Conservation (phyloP, 2,888 invertebrate genomes). For the Molanna angustata region DNA sequence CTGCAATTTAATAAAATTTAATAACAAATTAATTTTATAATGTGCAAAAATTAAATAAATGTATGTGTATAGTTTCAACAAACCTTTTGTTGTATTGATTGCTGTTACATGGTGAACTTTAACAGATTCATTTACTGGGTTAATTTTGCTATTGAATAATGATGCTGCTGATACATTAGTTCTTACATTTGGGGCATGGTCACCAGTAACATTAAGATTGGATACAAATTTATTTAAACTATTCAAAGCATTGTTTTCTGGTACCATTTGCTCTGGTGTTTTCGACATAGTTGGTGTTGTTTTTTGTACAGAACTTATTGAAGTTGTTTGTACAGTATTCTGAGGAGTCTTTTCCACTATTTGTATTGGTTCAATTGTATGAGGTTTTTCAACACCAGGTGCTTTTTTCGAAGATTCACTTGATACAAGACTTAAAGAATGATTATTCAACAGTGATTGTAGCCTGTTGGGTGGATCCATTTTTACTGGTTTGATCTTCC, state of each 20-base stretch:
- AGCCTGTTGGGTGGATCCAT: conserved; percentile 45
- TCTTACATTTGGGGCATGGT: background rate
- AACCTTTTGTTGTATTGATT: too few species aligned
- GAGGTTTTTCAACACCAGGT: background rate
- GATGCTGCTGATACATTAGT: background rate
- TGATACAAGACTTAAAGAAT: conserved; percentile 33
- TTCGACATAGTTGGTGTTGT: background rate
- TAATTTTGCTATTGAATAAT: background rate
- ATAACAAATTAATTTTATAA: background rate
- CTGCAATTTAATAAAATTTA: background rate
- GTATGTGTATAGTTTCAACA: background rate
- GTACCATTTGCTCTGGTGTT: background rate
- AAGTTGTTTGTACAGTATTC: background rate
- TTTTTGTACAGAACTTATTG: background rate
- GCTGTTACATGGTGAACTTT: background rate
- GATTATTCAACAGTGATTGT: conserved; percentile 38
- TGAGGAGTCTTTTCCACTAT: background rate
- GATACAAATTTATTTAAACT: conserved; percentile 21
- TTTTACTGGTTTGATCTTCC: conserved; percentile 52
- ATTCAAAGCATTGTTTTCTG: conserved; percentile 1
- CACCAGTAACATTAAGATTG: conserved; percentile 1
- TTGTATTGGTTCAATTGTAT: background rate
- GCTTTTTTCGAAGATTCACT: background rate
- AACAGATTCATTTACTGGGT: background rate
- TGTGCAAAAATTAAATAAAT: background rate